Percentiles rank a stretch among this genome's conserved stretches.
phyloP scores from a whole-genome alignment of 2,888 invertebrate species.

The Chrysolina americana region DNA sequence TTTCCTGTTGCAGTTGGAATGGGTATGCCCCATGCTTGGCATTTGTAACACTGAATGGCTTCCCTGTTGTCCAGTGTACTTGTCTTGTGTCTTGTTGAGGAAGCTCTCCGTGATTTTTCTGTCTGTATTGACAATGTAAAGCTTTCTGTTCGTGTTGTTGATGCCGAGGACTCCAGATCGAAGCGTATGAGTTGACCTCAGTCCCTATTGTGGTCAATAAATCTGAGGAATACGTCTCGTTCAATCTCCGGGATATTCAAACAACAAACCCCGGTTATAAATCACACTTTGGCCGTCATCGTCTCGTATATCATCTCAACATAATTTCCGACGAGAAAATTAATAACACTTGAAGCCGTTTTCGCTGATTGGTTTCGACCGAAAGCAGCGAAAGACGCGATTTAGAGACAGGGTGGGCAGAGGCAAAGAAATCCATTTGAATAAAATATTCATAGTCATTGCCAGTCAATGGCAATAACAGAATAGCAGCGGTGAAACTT shows the following conservation, averaged over 20 bases:
- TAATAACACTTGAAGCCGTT: slow-evolving; percentile 7
- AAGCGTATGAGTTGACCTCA: too few relatives aligned
- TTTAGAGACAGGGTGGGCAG: slow-evolving; percentile 25
- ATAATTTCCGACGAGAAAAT: neutral
- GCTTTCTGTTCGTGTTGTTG: too few relatives aligned
- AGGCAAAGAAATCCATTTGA: slow-evolving; percentile 4
- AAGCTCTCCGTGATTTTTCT: too few relatives aligned
- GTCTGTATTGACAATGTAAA: too few relatives aligned
- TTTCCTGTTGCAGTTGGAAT: too few relatives aligned
- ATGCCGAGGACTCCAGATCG: too few relatives aligned
- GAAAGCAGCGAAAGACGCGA: neutral
- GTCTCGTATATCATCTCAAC: neutral
- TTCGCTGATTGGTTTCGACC: slow-evolving; percentile 9
- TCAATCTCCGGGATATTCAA: neutral
- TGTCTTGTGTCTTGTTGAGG: too few relatives aligned
- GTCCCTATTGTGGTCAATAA: too few relatives aligned
- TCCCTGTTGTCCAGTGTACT: too few relatives aligned
- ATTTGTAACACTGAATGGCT: too few relatives aligned
- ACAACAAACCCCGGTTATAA: neutral
- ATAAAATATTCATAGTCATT: slow-evolving; percentile 31
- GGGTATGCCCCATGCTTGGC: too few relatives aligned
- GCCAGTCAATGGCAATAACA: neutral
- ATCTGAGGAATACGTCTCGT: neutral
- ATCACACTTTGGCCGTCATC: slow-evolving; percentile 1
- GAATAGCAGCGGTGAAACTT: slow-evolving; percentile 1